phyloP scores from a whole-genome alignment of 2,888 invertebrate genomes.

The Eilema caniola region DNA sequence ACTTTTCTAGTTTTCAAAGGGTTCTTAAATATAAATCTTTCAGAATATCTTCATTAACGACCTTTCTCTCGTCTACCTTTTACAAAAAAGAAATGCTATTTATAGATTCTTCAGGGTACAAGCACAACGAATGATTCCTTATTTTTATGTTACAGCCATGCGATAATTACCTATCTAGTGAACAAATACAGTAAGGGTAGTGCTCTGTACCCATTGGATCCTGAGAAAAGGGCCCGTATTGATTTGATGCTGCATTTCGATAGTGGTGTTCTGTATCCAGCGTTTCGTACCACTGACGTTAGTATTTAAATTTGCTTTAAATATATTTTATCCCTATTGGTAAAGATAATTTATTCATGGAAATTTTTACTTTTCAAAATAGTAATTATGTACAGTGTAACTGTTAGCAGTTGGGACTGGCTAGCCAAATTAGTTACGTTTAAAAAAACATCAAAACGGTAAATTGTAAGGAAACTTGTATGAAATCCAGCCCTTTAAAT shows the following conservation, averaged over 20 bases:
- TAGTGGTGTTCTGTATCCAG: conserved; percentile 79
- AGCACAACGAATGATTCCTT: background rate
- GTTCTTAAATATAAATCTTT: no score
- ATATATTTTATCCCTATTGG: background rate
- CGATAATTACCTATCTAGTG: conserved; percentile 86
- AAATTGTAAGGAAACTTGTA: no score
- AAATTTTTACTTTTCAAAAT: background rate
- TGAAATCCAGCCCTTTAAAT: no score
- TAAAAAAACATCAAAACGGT: no score
- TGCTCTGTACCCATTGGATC: conserved; percentile 82
- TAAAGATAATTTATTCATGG: background rate
- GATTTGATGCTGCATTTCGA: conserved; percentile 85
- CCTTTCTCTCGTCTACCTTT: no score
- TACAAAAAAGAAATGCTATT: background rate
- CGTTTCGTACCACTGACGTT: conserved; percentile 66
- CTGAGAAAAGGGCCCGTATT: conserved; percentile 75
- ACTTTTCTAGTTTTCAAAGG: no score
- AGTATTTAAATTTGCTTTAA: conserved; percentile 16
- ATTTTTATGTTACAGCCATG: conserved; percentile 83
- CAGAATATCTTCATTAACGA: no score
- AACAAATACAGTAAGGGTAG: conserved; percentile 85
- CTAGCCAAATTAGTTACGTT: no score
- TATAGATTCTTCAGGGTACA: background rate
- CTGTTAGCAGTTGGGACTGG: no score
- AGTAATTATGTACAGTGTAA: background rate